phyloP scores from a whole-genome alignment of 2,113 vertebrate species.

The Anthoscopus minutus region DNA sequence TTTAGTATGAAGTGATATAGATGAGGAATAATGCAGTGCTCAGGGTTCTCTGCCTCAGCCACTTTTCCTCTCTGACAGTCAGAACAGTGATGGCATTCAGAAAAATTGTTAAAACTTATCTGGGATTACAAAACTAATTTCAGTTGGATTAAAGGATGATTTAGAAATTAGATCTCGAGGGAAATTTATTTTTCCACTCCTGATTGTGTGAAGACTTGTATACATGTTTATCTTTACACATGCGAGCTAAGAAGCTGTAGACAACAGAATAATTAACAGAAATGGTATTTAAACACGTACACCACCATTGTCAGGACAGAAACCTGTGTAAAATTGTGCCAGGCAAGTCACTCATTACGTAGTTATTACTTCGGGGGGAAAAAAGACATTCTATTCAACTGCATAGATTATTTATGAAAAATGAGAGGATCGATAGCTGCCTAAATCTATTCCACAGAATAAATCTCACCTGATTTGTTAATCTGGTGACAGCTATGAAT shows the following conservation, averaged over 20 bases:
- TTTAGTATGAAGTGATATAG: background rate
- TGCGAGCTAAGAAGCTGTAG: background rate
- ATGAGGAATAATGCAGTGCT: background rate
- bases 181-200: background rate
- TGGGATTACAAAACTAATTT: background rate
- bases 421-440: constrained; percentile 36
- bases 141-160: background rate
- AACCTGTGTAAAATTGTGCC: background rate
- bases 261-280: background rate
- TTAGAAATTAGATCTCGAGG: background rate
- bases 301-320: background rate
- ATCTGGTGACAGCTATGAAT: constrained; percentile 56
- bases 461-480: constrained; percentile 51
- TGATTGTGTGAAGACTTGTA: background rate
- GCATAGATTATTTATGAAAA: constrained; percentile 55
- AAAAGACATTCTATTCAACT: constrained; percentile 10
- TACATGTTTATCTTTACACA: background rate
- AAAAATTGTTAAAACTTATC: background rate
- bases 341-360: constrained; percentile 15
- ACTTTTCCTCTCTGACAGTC: background rate
- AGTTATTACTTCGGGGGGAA: constrained; percentile 44
- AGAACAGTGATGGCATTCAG: background rate
- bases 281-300: background rate
- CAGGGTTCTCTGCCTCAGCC: background rate
- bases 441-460: constrained; percentile 10